These are phyloP conservation scores for Orcinus orca DNA, from an alignment of 2,113 vertebrate species.

Conservation along the genomic window DNA sequence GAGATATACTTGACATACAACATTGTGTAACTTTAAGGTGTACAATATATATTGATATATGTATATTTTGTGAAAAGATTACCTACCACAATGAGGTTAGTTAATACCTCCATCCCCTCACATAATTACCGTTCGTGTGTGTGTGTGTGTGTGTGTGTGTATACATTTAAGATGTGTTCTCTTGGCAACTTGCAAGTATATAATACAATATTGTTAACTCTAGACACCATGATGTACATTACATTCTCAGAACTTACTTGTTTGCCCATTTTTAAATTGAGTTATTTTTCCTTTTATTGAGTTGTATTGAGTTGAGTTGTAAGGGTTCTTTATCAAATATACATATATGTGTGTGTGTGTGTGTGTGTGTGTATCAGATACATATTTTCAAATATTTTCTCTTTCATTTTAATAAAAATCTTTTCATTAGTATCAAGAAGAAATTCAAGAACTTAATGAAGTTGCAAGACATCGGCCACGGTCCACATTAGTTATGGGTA, in stretches of 20 bases:
- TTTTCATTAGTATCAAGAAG: constrained; percentile 92
- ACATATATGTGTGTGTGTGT: background rate
- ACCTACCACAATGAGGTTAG: background rate
- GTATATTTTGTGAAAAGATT: background rate
- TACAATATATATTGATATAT: background rate
- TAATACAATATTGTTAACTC: background rate
- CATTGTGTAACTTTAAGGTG: background rate
- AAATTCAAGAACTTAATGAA: constrained; percentile 95
- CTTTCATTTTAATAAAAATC: constrained; percentile 48
- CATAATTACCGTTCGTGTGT: background rate
- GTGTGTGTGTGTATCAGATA: background rate
- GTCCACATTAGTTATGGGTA: constrained; percentile 95
- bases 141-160: background rate
- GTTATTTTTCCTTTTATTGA: background rate
- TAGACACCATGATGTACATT: background rate
- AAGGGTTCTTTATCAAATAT: background rate
- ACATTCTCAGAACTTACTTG: background rate
- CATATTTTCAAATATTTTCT: constrained; percentile 28
- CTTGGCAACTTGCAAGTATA: background rate
- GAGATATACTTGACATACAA: background rate
- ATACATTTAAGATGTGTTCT: background rate
- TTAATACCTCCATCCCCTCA: background rate
- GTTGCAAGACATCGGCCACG: constrained; percentile 96
- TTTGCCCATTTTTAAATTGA: background rate
- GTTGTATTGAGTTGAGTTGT: background rate